Evolutionary conservation across 2,797 vertebrate genomes (phyloP).

Genomic region (Chaenodraco wilsoni): DNA sequence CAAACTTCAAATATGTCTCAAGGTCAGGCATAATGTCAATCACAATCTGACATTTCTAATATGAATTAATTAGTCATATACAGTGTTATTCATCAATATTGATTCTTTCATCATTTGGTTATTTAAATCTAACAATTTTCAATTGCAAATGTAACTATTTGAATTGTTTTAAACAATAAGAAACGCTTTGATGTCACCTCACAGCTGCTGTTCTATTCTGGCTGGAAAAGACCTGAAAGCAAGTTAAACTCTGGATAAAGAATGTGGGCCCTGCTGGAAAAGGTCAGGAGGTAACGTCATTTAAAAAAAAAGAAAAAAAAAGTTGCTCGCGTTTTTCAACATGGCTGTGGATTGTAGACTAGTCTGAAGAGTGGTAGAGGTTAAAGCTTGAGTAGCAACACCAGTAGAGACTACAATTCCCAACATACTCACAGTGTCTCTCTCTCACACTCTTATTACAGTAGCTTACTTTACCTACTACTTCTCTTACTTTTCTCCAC

Average conservation of each 20-base stretch:
- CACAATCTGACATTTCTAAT: neutral
- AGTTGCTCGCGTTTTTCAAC: slow-evolving; percentile 34
- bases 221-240: neutral
- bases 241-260: slow-evolving; percentile 4
- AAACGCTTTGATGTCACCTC: neutral
- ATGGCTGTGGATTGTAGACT: neutral
- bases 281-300: slow-evolving; percentile 25
- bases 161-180: neutral
- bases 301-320: neutral
- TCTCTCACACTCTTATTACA: neutral
- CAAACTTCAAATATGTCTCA: neutral
- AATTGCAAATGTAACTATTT: neutral
- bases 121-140: neutral
- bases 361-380: slow-evolving; percentile 45
- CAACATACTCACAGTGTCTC: neutral
- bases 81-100: neutral
- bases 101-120: neutral
- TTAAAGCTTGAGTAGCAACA: slow-evolving; percentile 37
- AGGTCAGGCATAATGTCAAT: neutral
- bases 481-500: neutral
- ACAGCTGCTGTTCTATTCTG: slow-evolving; percentile 10
- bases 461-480: neutral
- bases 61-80: neutral
- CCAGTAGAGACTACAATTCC: slow-evolving; percentile 27
- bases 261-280: slow-evolving; percentile 9